Evolutionary conservation across 1,140 invertebrate species (phyloP), one percentile per base, ranked within the genome.

Genomic region (Ganaspis sp.): DNA sequence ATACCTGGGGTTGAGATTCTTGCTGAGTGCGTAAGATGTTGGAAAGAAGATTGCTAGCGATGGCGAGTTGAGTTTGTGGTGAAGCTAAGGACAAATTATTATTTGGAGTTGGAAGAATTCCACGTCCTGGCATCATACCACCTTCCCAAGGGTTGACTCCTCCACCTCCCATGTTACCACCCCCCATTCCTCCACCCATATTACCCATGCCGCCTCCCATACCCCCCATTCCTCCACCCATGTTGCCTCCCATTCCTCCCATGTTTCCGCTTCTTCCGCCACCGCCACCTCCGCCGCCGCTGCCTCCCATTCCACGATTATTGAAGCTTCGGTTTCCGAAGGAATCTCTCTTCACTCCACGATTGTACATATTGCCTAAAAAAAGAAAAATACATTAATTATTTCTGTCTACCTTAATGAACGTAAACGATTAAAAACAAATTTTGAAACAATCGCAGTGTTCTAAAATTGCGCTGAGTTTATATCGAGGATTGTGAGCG

Each of bases 61-160:
- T 87, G 5, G 91, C 92, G 9, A 92, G 76, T 53, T 92, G 91
- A 29, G 91, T 88, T 82, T 92, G 90, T 0, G 90, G 91, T 4
- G 92, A 91, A 9, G 90, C 87, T 19, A 92, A 81, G 11, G 89
- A 90, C 1, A 92, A 76, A 76, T 90, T 88, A 78, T 90, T 92
- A 34, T 88, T 90, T 4, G 90, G 89, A 12, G 91, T 91, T 12
- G 90, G 90, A 38, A 92, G 79, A 38, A 92, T 88, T 17, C 91
- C 91, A 74, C 89, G 81, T 19, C 91, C 91, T n/a, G 92, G 92
- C 89, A 92, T 92, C 74, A 92, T 86, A 23, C 92, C 92, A 23
- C 90, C 85, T 82, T 92, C 91, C 92, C 92, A 92, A 15, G 92
- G 92, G 80, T 90, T 92, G 69, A 92, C 86, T 11, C 89, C 88